Evolutionary conservation across 2,113 vertebrate species (phyloP), one percentile per base, ranked within the genome.

Genomic region (Pheucticus melanocephalus): DNA sequence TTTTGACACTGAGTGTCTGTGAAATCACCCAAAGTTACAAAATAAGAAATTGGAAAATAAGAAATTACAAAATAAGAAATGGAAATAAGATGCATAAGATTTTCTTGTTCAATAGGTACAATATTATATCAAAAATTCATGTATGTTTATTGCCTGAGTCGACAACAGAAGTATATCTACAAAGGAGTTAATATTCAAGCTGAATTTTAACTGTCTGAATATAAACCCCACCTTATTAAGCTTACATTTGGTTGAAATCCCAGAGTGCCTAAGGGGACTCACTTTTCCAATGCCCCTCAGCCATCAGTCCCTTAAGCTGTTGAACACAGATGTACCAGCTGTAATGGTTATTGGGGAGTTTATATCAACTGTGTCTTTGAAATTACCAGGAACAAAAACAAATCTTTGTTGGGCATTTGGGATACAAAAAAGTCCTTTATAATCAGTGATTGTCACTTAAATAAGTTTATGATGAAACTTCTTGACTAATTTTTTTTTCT

Each of bases 371-470:
- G 4, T 4, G 18, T 37, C 37, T 63, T 53, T 80, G 47, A 85
- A 71, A 56, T 42, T 37, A 33, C 15, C 6, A 16, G 3, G 3
- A 18, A 27, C 24, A 5, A 9, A 13, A 53, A 66, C 21, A 7
- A 13, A 10, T 5, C 2, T 35, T 30, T 45, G 17, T 5, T 19
- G n/a, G 3, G 1, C 0, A 1, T 6, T 37, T 53, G 22, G 3
- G 10, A 10, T 69, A 51, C 10, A 16, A 76, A 94, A 75, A 45
- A 50, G 15, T 44, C 9, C 10, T 71, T 45, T 79, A 23, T 16
- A 60, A 45, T 15, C 3, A 42, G 15, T 57, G 13, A 37, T 21
- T 54, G 2, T n/a, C 20, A 37, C 4, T 77, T 60, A 20, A 63
- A 50, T 7, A 35, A 20, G 2, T 18, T 51, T n/a, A 51, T 19